Evolutionary conservation across 2,888 invertebrate genomes (phyloP).

Genomic region (Ellobium chinense): DNA sequence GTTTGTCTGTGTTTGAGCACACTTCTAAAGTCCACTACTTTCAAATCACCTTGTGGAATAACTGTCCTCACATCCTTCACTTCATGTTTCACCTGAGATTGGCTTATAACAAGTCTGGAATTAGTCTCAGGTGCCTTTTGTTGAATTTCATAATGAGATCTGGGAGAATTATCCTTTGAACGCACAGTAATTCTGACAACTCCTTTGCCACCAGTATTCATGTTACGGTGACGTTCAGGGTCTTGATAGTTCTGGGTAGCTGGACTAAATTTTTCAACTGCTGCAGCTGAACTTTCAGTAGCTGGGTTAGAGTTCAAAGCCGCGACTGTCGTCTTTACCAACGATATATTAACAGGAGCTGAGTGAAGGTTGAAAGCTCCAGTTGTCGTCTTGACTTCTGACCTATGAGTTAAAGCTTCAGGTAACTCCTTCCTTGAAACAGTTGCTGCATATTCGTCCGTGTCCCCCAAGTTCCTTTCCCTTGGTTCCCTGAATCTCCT

Average conservation of each 20-base stretch:
- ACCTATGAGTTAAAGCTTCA: background rate
- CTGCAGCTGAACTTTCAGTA: too few relatives aligned
- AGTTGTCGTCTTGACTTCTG: background rate
- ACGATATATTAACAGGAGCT: too few relatives aligned
- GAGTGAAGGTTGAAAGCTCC: too few relatives aligned
- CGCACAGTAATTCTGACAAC: background rate
- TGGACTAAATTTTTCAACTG: too few relatives aligned
- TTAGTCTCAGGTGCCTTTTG: background rate
- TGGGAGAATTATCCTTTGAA: background rate
- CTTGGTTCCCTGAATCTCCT: background rate
- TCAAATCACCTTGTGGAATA: background rate
- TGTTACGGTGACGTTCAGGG: too few relatives aligned
- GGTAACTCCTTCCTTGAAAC: too few relatives aligned
- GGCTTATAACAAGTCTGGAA: background rate
- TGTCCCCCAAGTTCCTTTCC: background rate
- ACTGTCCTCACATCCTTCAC: background rate
- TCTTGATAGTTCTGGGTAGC: too few relatives aligned
- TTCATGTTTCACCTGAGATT: background rate
- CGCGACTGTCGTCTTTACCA: too few relatives aligned
- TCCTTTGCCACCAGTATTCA: too few relatives aligned
- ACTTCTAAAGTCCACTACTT: constrained; percentile 35
- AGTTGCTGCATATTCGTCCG: background rate
- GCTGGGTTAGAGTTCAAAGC: too few relatives aligned
- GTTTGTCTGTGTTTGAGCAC: constrained; percentile 29
- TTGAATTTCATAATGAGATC: background rate